Evolutionary conservation across 2,797 vertebrate species (phyloP).

Genomic region (Sparus aurata): DNA sequence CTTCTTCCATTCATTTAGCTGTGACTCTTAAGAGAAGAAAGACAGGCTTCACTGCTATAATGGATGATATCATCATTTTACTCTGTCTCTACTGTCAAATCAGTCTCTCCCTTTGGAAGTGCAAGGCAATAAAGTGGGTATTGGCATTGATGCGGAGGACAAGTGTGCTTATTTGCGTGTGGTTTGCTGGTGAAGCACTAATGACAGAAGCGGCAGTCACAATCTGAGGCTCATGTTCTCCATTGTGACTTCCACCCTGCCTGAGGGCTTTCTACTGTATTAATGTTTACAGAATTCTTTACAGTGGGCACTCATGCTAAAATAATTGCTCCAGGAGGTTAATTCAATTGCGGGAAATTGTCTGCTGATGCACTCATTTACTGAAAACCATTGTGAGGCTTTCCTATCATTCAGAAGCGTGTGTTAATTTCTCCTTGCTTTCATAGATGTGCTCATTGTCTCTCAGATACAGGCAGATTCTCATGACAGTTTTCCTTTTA

Average conservation of each 20-base stretch:
- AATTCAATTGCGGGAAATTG: constrained; percentile 37
- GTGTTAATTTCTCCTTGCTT: constrained; percentile 11
- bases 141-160: background rate
- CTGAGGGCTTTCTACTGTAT: constrained; percentile 19
- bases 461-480: constrained; percentile 14
- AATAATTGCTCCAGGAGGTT: constrained; percentile 19
- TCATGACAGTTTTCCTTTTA: background rate
- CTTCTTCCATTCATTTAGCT: background rate
- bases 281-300: constrained; percentile 31
- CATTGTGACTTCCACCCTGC: constrained; percentile 27
- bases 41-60: background rate
- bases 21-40: constrained; percentile 5
- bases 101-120: constrained; percentile 16
- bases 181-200: constrained; percentile 9
- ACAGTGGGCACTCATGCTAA: constrained; percentile 1
- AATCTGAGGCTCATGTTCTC: constrained; percentile 30
- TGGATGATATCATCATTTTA: constrained; percentile 4
- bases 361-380: constrained; percentile 22
- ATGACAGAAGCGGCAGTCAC: constrained; percentile 13
- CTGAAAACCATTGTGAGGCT: constrained; percentile 19
- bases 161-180: constrained; percentile 5
- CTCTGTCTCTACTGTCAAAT: constrained; percentile 12
- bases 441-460: constrained; percentile 32
- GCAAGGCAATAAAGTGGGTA: constrained; percentile 15
- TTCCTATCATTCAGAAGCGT: background rate